These are phyloP conservation scores for Cyclopterus lumpus DNA, from an alignment of 2,797 vertebrate genomes.

Conservation along the genomic window DNA sequence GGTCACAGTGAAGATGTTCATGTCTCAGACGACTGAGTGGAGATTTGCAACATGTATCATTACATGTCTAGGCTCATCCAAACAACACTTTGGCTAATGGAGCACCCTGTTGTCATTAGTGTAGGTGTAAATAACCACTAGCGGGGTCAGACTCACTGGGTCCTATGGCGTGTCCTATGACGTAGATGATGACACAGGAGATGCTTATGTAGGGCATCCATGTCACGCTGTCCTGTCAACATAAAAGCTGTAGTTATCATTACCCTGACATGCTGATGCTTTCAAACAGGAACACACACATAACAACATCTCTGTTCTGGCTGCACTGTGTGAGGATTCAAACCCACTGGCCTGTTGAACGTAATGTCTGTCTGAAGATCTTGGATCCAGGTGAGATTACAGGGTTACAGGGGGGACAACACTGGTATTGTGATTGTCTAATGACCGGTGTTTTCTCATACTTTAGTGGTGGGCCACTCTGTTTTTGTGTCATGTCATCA, in stretches of 20 bases:
- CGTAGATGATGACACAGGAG: constrained; percentile 87
- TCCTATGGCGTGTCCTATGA: constrained; percentile 92
- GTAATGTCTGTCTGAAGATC: background rate
- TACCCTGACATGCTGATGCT: background rate
- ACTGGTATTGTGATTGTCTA: constrained; percentile 16
- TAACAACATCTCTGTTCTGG: background rate
- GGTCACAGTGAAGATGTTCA: constrained; percentile 25
- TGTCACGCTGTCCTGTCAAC: constrained; percentile 76
- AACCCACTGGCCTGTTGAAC: background rate
- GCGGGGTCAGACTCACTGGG: constrained; percentile 87
- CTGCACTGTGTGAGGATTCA: constrained; percentile 2
- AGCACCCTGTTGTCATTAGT: constrained; percentile 44
- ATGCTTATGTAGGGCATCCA: constrained; percentile 96
- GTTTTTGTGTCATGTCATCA: constrained; percentile 25
- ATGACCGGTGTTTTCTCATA: constrained; percentile 11
- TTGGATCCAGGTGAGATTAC: constrained; percentile 36
- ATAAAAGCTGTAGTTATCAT: constrained; percentile 48
- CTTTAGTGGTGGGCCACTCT: constrained; percentile 4
- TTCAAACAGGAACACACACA: constrained; percentile 19
- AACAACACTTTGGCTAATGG: constrained; percentile 75
- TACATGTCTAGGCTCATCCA: constrained; percentile 64
- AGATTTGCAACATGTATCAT: constrained; percentile 53
- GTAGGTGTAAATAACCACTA: constrained; percentile 40
- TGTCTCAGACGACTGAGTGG: constrained; percentile 43
- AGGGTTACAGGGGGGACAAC: background rate